Conservation (phyloP, 2,113 vertebrate genomes). For the Osmerus eperlanus region DNA sequence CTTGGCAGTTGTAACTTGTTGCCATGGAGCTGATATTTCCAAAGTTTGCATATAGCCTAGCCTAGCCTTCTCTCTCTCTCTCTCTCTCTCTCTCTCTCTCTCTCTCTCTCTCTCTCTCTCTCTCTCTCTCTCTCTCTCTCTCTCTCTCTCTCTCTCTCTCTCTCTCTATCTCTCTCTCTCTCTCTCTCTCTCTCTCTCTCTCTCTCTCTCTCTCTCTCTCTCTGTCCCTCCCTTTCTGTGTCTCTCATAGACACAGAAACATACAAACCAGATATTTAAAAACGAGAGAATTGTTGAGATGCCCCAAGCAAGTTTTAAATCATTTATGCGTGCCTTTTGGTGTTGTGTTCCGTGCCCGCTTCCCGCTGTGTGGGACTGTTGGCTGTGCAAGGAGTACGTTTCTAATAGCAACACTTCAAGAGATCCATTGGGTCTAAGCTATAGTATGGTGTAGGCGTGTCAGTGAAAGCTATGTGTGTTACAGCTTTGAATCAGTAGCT, state of each 20-base stretch:
- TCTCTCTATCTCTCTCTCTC: too few species aligned
- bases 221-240: too few species aligned
- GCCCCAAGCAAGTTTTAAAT: not conserved
- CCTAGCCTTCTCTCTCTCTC: not conserved
- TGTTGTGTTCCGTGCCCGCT: not conserved
- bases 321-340: not conserved
- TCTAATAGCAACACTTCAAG: constrained; percentile 79
- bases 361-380: constrained; percentile 6
- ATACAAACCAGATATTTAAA: too few species aligned
- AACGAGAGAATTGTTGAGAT: not conserved
- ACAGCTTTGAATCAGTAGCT: not conserved
- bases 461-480: not conserved
- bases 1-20: not conserved
- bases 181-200: too few species aligned
- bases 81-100: too few species aligned
- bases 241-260: too few species aligned
- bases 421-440: constrained; percentile 63
- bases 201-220: too few species aligned
- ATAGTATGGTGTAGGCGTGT: not conserved
- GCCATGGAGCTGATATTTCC: constrained; percentile 1
- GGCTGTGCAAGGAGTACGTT: constrained; percentile 57
- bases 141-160: too few species aligned
- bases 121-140: too few species aligned
- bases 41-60: constrained; percentile 2
- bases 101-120: too few species aligned